phyloP scores from a whole-genome alignment of 1,140 invertebrate genomes.

The Micrasema minimum region DNA sequence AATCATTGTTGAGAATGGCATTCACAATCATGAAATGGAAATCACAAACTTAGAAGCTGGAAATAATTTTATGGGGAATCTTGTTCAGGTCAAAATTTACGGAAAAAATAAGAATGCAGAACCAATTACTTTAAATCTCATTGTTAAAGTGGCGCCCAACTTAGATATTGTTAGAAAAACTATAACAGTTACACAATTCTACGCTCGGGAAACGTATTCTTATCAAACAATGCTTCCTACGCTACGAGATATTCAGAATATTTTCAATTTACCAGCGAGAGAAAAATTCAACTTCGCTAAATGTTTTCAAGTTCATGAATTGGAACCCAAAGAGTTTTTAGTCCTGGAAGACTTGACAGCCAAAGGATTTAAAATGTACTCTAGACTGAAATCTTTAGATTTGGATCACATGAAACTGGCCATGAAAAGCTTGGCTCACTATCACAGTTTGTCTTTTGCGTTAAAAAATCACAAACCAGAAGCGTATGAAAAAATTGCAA shows the following conservation, averaged over 20 bases:
- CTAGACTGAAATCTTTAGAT: slow-evolving; percentile 20
- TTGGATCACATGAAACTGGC: slow-evolving; percentile 32
- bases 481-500: slow-evolving; percentile 5
- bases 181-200: slow-evolving; percentile 17
- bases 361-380: slow-evolving; percentile 24
- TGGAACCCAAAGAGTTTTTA: slow-evolving; percentile 7
- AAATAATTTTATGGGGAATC: slow-evolving; percentile 29
- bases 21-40: too few species aligned
- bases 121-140: neutral
- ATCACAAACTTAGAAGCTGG: slow-evolving; percentile 19
- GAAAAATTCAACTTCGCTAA: slow-evolving; percentile 23
- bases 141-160: slow-evolving; percentile 16
- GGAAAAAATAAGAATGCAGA: slow-evolving; percentile 16
- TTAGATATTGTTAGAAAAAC: neutral
- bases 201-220: neutral
- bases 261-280: neutral
- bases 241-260: slow-evolving; percentile 4
- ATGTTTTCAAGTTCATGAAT: neutral
- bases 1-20: neutral
- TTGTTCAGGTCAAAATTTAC: neutral
- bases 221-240: slow-evolving; percentile 9
- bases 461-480: slow-evolving; percentile 25
- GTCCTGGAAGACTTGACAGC: slow-evolving; percentile 21
- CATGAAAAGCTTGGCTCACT: slow-evolving; percentile 19
- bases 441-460: slow-evolving; percentile 34